phyloP scores from a whole-genome alignment of 2,113 vertebrate species.

The Cyprichromis sp. region DNA sequence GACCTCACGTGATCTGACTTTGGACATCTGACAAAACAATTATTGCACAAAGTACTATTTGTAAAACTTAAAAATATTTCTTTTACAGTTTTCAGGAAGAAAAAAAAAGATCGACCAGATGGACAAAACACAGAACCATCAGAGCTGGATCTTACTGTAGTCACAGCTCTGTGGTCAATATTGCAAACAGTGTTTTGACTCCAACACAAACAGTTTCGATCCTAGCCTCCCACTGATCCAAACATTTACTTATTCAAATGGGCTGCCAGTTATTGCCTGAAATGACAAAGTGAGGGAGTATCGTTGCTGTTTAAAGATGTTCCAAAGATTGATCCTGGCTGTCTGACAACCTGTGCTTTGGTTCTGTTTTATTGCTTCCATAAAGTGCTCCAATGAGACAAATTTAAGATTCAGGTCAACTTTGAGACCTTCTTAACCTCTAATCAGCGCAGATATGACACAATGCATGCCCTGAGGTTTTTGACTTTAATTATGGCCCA shows the following conservation, averaged over 20 bases:
- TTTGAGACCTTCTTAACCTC: conserved; percentile 37
- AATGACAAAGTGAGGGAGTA: conserved; percentile 4
- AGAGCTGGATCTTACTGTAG: conserved; percentile 11
- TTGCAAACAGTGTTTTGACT: conserved; percentile 36
- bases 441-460: conserved; percentile 39
- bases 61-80: not conserved
- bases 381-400: not conserved
- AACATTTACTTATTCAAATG: conserved; percentile 54
- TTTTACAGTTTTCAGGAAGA: conserved; percentile 1
- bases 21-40: not conserved
- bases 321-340: conserved; percentile 10
- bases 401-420: conserved; percentile 44
- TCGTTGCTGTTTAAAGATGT: not conserved
- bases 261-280: conserved; percentile 24
- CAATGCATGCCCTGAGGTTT: not conserved
- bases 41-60: not conserved
- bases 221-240: conserved; percentile 32
- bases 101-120: not conserved
- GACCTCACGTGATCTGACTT: not conserved
- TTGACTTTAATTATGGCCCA: conserved; percentile 49
- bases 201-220: conserved; percentile 56
- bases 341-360: conserved; percentile 8
- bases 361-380: conserved; percentile 16
- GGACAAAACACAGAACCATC: not conserved
- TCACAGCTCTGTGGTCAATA: conserved; percentile 41